Conservation (phyloP, 2,797 vertebrate species). For the Smutsia gigantea region DNA sequence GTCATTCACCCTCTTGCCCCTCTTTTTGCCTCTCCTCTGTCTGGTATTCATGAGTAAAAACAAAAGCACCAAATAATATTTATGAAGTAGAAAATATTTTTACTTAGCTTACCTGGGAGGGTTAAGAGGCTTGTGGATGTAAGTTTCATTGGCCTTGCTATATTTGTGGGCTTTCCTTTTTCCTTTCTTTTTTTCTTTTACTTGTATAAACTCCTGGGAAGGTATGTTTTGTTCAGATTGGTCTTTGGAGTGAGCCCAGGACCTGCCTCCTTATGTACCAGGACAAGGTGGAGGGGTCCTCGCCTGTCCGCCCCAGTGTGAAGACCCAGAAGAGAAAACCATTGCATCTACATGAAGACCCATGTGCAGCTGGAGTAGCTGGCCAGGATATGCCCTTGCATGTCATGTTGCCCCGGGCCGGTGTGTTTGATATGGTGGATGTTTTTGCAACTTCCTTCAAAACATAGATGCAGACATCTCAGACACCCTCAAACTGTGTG, state of each 20-base stretch:
- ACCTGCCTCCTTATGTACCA: not conserved
- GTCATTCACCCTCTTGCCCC: not conserved
- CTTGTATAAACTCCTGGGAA: not conserved
- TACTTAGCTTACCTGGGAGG: not conserved
- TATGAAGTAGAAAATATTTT: constrained; percentile 31
- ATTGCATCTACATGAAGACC: not conserved
- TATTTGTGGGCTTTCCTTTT: not conserved
- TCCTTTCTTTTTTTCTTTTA: not conserved
- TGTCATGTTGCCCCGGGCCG: not conserved
- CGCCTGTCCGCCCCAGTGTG: not conserved
- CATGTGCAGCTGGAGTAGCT: not conserved
- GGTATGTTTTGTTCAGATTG: not conserved
- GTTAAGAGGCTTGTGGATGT: not conserved
- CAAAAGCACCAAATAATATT: not conserved
- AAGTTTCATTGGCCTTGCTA: not conserved
- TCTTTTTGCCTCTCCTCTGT: not conserved
- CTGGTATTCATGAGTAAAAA: not conserved
- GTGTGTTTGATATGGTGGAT: not conserved
- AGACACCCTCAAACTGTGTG: not conserved
- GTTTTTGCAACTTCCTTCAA: constrained; percentile 18
- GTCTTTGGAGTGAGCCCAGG: not conserved
- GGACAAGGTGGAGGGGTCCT: not conserved
- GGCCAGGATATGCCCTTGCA: not conserved
- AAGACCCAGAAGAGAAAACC: not conserved
- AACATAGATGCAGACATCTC: not conserved